These are phyloP conservation scores for Brassicogethes aeneus DNA, from an alignment of 2,888 invertebrate genomes.

Conservation along the genomic window DNA sequence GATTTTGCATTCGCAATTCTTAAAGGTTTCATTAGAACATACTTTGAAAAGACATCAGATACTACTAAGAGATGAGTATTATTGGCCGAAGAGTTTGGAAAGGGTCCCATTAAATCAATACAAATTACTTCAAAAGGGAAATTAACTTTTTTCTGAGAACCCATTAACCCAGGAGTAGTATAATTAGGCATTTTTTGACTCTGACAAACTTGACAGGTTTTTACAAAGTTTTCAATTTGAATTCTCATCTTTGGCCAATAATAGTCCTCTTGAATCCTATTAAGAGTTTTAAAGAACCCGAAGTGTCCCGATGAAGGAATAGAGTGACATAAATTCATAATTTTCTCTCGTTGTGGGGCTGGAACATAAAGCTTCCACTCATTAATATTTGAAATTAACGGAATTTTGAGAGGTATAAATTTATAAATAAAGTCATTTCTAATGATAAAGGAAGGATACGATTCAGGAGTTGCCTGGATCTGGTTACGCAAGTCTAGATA, in stretches of 20 bases:
- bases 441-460: conserved; percentile 10
- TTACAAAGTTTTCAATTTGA: not conserved
- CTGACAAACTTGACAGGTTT: conserved; percentile 6
- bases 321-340: not conserved
- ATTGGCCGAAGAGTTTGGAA: conserved; percentile 1
- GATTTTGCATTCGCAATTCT: conserved; percentile 3
- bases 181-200: conserved; percentile 2
- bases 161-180: conserved; percentile 1
- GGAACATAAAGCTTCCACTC: conserved; percentile 4
- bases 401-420: conserved; percentile 3
- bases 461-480: conserved; percentile 6
- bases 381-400: conserved; percentile 1
- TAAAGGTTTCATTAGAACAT: conserved; percentile 5
- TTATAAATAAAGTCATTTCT: conserved; percentile 9
- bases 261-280: not conserved
- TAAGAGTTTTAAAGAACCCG: conserved; percentile 6
- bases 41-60: conserved; percentile 6
- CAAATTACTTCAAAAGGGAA: conserved; percentile 5
- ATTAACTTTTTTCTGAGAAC: conserved; percentile 3
- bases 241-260: conserved; percentile 6
- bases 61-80: conserved; percentile 3
- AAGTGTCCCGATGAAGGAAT: conserved; percentile 2
- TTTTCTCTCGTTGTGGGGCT: not conserved
- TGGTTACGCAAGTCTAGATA: conserved; percentile 8
- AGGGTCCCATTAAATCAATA: conserved; percentile 4